Evolutionary conservation across 2,113 vertebrate species (phyloP).

Genomic region (Pelobates fuscus): DNA sequence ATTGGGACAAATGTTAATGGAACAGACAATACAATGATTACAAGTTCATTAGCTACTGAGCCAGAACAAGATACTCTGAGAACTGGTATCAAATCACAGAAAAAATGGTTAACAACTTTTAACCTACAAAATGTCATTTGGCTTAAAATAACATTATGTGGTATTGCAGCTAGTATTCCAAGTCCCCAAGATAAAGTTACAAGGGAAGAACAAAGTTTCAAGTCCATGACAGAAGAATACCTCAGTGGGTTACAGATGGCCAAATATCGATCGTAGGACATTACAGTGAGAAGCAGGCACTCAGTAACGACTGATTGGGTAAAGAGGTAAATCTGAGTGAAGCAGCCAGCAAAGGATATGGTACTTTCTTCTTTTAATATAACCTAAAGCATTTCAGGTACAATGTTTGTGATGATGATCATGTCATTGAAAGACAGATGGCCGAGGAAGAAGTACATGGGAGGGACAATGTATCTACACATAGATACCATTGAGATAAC

Average conservation of each 20-base stretch:
- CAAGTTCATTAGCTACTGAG: conserved; percentile 52
- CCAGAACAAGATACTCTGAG: conserved; percentile 57
- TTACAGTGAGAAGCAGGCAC: conserved; percentile 60
- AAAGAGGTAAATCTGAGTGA: conserved; percentile 64
- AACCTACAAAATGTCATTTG: conserved; percentile 52
- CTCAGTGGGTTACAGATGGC: no score
- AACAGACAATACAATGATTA: conserved; percentile 40
- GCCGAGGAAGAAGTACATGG: no score
- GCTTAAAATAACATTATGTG: conserved; percentile 53
- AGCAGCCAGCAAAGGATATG: no score
- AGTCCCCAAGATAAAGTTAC: conserved; percentile 46
- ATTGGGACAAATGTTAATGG: no score
- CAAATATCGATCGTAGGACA: no score
- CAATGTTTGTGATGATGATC: conserved; percentile 58
- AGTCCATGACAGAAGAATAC: no score
- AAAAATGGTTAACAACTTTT: no score
- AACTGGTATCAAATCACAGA: no score
- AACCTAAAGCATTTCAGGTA: conserved; percentile 61
- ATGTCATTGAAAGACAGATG: no score
- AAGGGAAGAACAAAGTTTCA: conserved; percentile 30
- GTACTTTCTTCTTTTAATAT: conserved; percentile 48
- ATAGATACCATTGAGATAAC: no score
- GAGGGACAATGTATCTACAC: no score
- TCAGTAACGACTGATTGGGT: conserved; percentile 57
- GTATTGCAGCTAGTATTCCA: conserved; percentile 50